Evolutionary conservation across 2,888 invertebrate genomes (phyloP), one percentile per base, ranked within the genome.

Genomic region (Melipona bicolor): DNA sequence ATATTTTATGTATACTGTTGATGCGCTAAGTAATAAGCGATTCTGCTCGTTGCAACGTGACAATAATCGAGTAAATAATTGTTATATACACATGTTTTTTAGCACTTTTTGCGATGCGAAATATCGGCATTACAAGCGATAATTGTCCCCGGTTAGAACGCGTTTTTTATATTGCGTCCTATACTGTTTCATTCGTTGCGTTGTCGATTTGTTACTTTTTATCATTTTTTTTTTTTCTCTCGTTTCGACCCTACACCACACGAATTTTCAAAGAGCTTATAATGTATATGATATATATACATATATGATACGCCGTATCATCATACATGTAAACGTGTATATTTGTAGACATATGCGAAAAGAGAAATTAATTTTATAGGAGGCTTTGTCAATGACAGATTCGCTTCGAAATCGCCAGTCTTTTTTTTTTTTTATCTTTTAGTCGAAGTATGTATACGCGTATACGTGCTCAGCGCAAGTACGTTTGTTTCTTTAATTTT

Each of bases 21-120:
- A 83, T 74, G 79, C 83, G 80, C 77, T 78, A 65, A 54, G 54
- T 65, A 24, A 70, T 59, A 86, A 87, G 78, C 83, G 81, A 87
- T 79, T 83, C 78, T 81, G 85, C 81, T 85, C 81, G 87, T 87
- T 83, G 82, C 85, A 85, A 87, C 87, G 85, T 80, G 88, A 88
- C 87, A 87, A 88, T 85, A 88, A 88, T 85, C 77, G 70, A 85
- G 81, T 77, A 71, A 36, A 36, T 72, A 84, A 83, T 72, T 83
- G 76, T 77, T 43, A 73, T 61, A 72, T 68, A 82, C 81, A 82
- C 81, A 75, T 74, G 81, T 84, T 85, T 78, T 81, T 77, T 77
- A 84, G 83, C 83, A 83, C 81, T 56, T 77, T 76, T 68, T 65
- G 81, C 80, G 75, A 70, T 70, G 68, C 69, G 69, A 81, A 69